Evolutionary conservation across 2,113 vertebrate species (phyloP), one percentile per base, ranked within the genome.

Genomic region (Tretioscincus oriximinensis): DNA sequence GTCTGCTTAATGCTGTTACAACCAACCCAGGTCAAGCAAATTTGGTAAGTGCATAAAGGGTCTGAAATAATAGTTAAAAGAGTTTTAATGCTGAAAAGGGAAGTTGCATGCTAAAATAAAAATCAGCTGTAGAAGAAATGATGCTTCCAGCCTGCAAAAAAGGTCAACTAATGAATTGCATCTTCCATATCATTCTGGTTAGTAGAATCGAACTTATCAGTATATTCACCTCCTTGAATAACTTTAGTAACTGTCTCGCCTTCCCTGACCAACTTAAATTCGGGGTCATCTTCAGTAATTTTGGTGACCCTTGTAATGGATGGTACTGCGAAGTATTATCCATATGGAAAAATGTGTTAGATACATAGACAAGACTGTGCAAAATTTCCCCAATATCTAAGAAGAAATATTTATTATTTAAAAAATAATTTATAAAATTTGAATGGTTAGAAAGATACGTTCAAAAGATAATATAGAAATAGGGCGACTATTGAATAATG

Each of bases 161-260:
- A 87, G 87, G 24, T 14, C 65, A 86, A 80, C 21, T 77, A 41
- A 1, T 3, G 1, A 81, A 63, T 1, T 45, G 26, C 0, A 21
- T 82, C 45, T 87, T 70, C 73, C 76, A 69, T 73, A 71, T 11
- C 31, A 29, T 65, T 87, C 79, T 73, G 77, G 24, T 60, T 79
- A 68, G 41, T 58, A 77, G 0, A 80, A 74, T 45, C 31, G 51
- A 85, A 64, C 67, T 84, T 29, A 72, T 81, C 63, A 88, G 1
- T 26, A 76, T 90, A 92, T 87, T 22, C 89, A 95, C 94, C 92
- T 95, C 94, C 93, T 35, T 94, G 94, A 85, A 95, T 95, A 87
- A 95, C 92, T 91, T 94, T 91, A 71, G 95, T 95, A 82, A 94
- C 67, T 73, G 91, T 95, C 82, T 96, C 94, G 29, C 95, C 94